These are phyloP conservation scores for Anguilla rostrata DNA, from an alignment of 2,113 vertebrate species.

Conservation along the genomic window DNA sequence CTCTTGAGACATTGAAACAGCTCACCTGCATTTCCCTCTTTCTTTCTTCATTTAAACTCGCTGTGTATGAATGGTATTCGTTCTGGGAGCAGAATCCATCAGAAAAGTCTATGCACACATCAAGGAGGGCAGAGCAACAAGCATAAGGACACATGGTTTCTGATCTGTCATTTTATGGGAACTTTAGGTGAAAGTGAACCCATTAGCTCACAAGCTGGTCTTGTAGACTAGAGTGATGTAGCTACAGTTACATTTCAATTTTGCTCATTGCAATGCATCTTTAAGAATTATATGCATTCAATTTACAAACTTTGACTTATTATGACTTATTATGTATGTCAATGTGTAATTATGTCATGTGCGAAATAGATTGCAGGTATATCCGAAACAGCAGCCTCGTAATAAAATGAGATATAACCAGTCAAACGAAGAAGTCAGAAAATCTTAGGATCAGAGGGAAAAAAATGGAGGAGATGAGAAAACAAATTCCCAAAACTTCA, in stretches of 20 bases:
- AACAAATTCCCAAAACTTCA: not conserved
- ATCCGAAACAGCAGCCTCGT: not conserved
- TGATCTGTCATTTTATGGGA: too few relatives aligned
- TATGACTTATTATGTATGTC: too few relatives aligned
- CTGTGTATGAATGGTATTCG: not conserved
- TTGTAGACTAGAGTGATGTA: too few relatives aligned
- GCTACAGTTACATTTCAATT: too few relatives aligned
- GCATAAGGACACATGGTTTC: too few relatives aligned
- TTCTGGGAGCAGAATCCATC: not conserved
- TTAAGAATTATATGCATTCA: not conserved
- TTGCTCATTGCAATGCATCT: too few relatives aligned
- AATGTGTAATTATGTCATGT: not conserved
- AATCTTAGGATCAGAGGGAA: not conserved
- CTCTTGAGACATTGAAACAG: not conserved
- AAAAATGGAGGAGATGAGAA: not conserved
- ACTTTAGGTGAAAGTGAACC: too few relatives aligned
- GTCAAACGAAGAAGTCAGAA: not conserved
- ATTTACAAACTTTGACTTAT: not conserved
- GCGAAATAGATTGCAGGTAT: not conserved
- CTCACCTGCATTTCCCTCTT: not conserved
- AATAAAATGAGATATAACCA: too few relatives aligned
- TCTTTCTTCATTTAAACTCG: not conserved
- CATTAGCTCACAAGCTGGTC: too few relatives aligned
- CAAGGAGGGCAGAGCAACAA: not conserved
- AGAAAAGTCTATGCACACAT: not conserved